These are phyloP conservation scores for Monochamus saltuarius DNA, from an alignment of 1,140 invertebrate genomes.

Conservation along the genomic window DNA sequence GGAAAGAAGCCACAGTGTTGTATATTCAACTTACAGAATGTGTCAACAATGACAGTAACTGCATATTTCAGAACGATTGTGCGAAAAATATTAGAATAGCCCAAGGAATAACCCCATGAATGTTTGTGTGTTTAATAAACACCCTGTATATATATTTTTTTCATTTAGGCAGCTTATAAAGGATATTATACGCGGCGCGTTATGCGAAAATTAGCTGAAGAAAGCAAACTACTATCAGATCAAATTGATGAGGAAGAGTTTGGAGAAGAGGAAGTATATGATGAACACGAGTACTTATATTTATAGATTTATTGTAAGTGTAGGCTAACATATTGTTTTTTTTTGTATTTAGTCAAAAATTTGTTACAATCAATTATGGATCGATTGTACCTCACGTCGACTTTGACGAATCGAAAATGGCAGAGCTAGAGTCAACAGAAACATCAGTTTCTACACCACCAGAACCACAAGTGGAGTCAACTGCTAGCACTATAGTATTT, in stretches of 20 bases:
- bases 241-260: slow-evolving; percentile 13
- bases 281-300: neutral
- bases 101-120: no score
- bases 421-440: no score
- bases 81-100: no score
- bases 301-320: neutral
- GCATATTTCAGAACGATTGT: no score
- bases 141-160: neutral
- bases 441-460: no score
- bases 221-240: neutral
- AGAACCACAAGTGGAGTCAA: no score
- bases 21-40: no score
- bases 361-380: slow-evolving; percentile 31
- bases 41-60: no score
- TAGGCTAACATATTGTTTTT: neutral
- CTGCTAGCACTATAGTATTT: no score
- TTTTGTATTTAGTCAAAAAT: slow-evolving; percentile 2
- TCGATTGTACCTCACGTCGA: slow-evolving; percentile 32
- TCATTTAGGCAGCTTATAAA: slow-evolving; percentile 47
- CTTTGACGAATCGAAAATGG: slow-evolving; percentile 17
- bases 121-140: no score
- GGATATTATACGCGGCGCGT: slow-evolving; percentile 50
- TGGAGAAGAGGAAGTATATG: neutral
- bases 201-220: slow-evolving; percentile 21
- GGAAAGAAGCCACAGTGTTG: no score